Evolutionary conservation across 2,797 vertebrate genomes (phyloP), one percentile per base, ranked within the genome.

Genomic region (Acanthopagrus latus): DNA sequence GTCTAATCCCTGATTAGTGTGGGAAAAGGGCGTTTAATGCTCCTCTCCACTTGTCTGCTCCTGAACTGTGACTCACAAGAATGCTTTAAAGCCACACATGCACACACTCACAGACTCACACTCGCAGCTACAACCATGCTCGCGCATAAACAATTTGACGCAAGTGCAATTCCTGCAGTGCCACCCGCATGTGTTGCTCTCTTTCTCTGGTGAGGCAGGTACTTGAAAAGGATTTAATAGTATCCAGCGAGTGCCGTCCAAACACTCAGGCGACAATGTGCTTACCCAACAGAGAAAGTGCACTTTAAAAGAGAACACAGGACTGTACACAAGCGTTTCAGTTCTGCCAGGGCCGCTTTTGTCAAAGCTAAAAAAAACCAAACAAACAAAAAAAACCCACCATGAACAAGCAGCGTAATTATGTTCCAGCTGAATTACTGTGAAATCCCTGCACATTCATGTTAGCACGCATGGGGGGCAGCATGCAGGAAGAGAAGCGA

Each of bases 1-100:
- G 86, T 89, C 86, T 94, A 91, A 94, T 94, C 92, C 92, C 92
- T 87, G 90, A 93, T 94, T 94, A 93, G 88, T 84, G 72, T 56
- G 77, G 79, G 86, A 86, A 88, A 88, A 88, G 85, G 87, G 77
- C 27, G 76, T 89, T 89, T 90, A 91, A 92, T 89, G 86, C 87
- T 82, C 70, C 83, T 86, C 68, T 88, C 78, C 88, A 91, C 86
- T 93, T 79, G 69, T 91, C 88, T 89, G 80, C 82, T 59, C 65
- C 86, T 88, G 83, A 89, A 90, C 91, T 91, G 85, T 91, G 87
- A 89, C 88, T 88, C 85, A 88, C 82, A 86, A 84, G 59, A 85
- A 81, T 69, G 73, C 76, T 80, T 38, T 41, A 72, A 69, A 84
- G 55, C n/a, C 64, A 54, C 67, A 77, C 60, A 72, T 9, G 16